phyloP scores from a whole-genome alignment of 2,888 invertebrate species.

The Hirtodrosophila trivittata region DNA sequence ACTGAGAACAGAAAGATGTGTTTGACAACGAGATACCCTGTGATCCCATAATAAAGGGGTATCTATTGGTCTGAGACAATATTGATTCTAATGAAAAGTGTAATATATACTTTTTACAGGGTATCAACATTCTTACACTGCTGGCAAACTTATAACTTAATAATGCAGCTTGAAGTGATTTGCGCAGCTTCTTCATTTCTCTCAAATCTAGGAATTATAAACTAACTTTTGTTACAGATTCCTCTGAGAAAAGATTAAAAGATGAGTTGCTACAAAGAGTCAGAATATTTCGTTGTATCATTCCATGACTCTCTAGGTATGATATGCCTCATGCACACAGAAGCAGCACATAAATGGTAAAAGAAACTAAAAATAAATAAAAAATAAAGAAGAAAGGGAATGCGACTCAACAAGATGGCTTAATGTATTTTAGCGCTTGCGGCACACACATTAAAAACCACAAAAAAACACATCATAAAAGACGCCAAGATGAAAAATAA shows the following conservation, averaged over 20 bases:
- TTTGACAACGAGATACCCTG: constrained; percentile 10
- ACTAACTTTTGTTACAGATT: too few species aligned
- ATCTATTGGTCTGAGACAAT: too few species aligned
- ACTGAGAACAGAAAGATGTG: constrained; percentile 8
- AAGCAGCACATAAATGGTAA: constrained; percentile 5
- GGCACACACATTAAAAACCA: constrained; percentile 52
- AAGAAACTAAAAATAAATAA: constrained; percentile 2
- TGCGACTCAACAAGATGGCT: constrained; percentile 53
- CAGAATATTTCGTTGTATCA: not conserved
- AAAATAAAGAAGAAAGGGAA: constrained; percentile 16
- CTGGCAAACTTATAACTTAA: constrained; percentile 57
- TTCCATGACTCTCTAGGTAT: not conserved
- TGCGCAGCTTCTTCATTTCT: too few species aligned
- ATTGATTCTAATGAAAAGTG: too few species aligned
- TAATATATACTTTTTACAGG: constrained; percentile 18
- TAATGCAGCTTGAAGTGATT: constrained; percentile 11
- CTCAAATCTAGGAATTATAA: too few species aligned
- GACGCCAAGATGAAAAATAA: constrained; percentile 7
- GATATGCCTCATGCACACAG: too few species aligned
- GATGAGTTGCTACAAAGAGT: too few species aligned
- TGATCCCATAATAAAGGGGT: too few species aligned
- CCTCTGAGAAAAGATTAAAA: too few species aligned
- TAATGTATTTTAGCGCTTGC: constrained; percentile 70
- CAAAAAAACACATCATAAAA: constrained; percentile 18
- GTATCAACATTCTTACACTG: too few species aligned